Base-by-base conservation (phyloP, 2,113 vertebrate species). In the Aspidoscelis tigris region DNA sequence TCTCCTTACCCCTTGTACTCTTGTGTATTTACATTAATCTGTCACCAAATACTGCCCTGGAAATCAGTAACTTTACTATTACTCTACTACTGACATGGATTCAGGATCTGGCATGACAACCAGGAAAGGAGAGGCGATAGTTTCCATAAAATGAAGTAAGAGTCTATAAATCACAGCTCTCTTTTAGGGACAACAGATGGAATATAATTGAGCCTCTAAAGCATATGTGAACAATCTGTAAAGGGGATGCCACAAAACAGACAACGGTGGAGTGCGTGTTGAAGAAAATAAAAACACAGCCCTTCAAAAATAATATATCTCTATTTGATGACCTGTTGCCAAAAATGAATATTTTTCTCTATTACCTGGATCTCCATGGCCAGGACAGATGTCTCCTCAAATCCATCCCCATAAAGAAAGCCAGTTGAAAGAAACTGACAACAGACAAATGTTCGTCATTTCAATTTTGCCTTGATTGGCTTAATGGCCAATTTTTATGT, bases 401-500 rank as follows among this genome's bases (percentile, higher is more conserved):
- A n/a, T 64, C 55, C 39, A 24, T 44, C 47, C 87, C 72, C 65
- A 12, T 82, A 92, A 95, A 95, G 89, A 92, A 94, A 93, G 80
- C 87, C 92, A 93, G 90, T 94, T 89, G 92, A 92, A 90, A 89
- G 82, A 89, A 92, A 80, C 84, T 92, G 93, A 89, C 90, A 94
- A 86, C 87, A 91, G 92, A 93, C 91, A 93, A 94, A 93, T 92
- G 90, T 91, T 91, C 84, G 71, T 92, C 91, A 89, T 93, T 93
- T 91, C 90, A 90, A 83, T 72, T 87, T 91, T 93, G 89, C 81
- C 90, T 93, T 90, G 91, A 88, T 86, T 93, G 91, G 88, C 86
- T 93, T 94, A 94, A 92, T 92, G 88, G 83, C 18, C 65, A 85
- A 76, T 85, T 90, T 90, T 61, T 33, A 33, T 33, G 33, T 61